These are phyloP conservation scores for Crossocerus cetratus DNA, from an alignment of 2,888 invertebrate species.

Conservation along the genomic window DNA sequence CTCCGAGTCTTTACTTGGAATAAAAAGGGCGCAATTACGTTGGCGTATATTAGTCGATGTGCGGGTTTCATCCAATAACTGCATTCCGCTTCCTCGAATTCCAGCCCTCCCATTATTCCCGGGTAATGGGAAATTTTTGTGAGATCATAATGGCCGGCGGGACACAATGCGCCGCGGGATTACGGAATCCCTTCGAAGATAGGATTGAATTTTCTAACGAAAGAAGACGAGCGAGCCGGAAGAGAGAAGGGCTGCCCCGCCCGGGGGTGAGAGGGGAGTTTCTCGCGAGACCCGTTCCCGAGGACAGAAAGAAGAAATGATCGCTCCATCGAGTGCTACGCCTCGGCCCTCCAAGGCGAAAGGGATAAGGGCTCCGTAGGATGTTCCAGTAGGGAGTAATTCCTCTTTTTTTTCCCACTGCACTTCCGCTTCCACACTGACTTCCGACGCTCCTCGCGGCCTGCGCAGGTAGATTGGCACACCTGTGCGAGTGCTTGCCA, in stretches of 20 bases:
- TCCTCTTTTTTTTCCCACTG: conserved; percentile 1
- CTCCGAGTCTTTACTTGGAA: too few species aligned
- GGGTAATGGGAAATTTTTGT: background rate
- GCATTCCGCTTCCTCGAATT: too few species aligned
- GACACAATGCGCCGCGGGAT: background rate
- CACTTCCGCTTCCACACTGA: background rate
- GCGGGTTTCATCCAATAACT: too few species aligned
- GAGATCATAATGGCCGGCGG: background rate
- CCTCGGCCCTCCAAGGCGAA: background rate
- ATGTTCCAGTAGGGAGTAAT: background rate
- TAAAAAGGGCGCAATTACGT: too few species aligned
- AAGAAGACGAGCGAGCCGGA: background rate
- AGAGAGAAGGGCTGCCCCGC: background rate
- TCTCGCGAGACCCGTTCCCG: conserved; percentile 14
- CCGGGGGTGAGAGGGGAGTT: background rate
- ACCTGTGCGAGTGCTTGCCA: conserved; percentile 16
- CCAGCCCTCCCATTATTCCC: background rate
- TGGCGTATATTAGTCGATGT: too few species aligned
- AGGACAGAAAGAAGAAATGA: background rate
- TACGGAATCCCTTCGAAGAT: background rate
- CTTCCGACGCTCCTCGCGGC: conserved; percentile 2
- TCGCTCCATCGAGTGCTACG: too few species aligned
- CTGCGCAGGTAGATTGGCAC: conserved; percentile 15
- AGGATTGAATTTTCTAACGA: conserved; percentile 1
- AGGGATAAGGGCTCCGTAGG: background rate